A percentile compares a stretch with the other conserved stretches of the same genome.
These are phyloP conservation scores for Seira musarum DNA, from an alignment of 2,888 invertebrate species.

Conservation along the genomic window DNA sequence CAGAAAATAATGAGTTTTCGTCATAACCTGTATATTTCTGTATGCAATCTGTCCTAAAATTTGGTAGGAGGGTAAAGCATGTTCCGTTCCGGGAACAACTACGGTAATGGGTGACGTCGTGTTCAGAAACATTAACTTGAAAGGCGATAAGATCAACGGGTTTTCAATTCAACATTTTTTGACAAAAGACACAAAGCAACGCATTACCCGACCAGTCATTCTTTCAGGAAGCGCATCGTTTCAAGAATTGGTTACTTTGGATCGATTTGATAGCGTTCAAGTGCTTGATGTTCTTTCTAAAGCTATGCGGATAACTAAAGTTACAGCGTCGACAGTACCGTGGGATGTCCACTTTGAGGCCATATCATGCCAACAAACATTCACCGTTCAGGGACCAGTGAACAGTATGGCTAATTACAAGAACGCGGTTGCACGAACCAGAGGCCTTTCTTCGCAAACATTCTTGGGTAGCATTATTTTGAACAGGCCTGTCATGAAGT, in stretches of 20 bases:
- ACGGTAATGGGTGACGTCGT: constrained; percentile 36
- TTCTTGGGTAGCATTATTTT: constrained; percentile 43
- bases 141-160: constrained; percentile 45
- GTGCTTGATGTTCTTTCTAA: constrained; percentile 36
- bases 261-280: constrained; percentile 31
- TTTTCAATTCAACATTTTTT: constrained; percentile 46
- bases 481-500: constrained; percentile 7
- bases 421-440: constrained; percentile 38
- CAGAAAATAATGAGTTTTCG: not conserved
- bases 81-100: constrained; percentile 48
- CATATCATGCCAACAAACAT: constrained; percentile 23
- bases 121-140: constrained; percentile 35
- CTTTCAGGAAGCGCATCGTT: constrained; percentile 43
- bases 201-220: constrained; percentile 44
- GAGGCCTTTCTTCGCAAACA: constrained; percentile 41
- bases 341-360: constrained; percentile 48
- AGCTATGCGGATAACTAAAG: constrained; percentile 40
- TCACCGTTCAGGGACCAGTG: constrained; percentile 45
- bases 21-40: too few relatives aligned
- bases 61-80: constrained; percentile 41
- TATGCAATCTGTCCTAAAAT: not conserved
- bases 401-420: constrained; percentile 47
- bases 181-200: constrained; percentile 49
- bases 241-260: constrained; percentile 39
- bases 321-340: constrained; percentile 31